Base-by-base conservation (phyloP, 2,113 vertebrate species). In the Dromiciops gliroides region DNA sequence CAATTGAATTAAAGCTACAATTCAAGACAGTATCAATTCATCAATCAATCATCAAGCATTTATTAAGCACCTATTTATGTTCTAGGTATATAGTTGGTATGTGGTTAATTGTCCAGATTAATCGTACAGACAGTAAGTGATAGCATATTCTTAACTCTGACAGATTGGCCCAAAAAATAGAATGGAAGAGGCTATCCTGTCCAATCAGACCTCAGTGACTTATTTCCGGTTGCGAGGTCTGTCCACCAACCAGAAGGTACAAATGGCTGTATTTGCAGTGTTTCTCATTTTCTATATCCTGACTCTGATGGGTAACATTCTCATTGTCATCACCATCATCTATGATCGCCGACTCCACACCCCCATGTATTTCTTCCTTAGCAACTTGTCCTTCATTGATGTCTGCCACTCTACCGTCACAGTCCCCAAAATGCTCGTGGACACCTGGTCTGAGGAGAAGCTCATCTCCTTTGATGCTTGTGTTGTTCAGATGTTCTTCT, bases 341-440 rank as follows among this genome's bases (percentile, higher is more conserved):
- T 93, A 92, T 25, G 97, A 98, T 67, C 56, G 0, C 48, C 56
- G 10, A n/a, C 97, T 98, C 26, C 97, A 97, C 2, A 98, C 97
- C 0, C 98, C 98, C 16, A 98, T 98, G 98, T 98, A 98, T 89
- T 98, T 98, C 95, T 98, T 98, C 91, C 97, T 98, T 50, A 97
- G 97, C 92, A 98, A 98, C 50, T 95, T 98, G 16, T 98, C 98
- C n/a, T 97, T 98, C 50, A 97, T 98, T 0, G 98, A 98, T 23
- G 51, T 98, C 89, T 98, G 98, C 89, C 98, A 98, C 75, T 95
- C 97, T n/a, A 97, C 97, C 0, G 98, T 98, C 94, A 98, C 98
- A 22, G 94, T 98, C 19, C 98, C 98, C 91, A 98, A 97, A 90
- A 98, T 98, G 98, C 95, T 98, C 24, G 91, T 14, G 37, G 98